Conservation (phyloP, 2,113 vertebrate genomes). For the Australoheros scitulus region DNA sequence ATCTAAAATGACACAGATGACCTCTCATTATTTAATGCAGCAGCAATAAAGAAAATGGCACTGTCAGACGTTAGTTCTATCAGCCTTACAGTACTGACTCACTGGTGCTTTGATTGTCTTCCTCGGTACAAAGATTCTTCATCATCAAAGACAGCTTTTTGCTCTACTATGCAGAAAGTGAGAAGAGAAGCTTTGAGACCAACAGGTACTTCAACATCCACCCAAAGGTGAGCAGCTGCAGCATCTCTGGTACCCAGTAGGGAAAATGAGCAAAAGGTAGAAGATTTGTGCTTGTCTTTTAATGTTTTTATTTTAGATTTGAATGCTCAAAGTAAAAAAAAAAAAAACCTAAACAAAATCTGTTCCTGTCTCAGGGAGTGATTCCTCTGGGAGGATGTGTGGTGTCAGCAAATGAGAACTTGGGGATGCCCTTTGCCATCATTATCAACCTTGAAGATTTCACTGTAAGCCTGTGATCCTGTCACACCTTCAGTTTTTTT, state of each 20-base stretch:
- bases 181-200: conserved; percentile 93
- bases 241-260: neutral
- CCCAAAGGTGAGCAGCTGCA: conserved; percentile 86
- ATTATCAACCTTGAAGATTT: conserved; percentile 94
- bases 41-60: neutral
- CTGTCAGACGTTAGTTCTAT: conserved; percentile 3
- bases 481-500: neutral
- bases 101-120: conserved; percentile 44
- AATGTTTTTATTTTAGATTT: neutral
- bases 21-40: neutral
- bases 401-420: conserved; percentile 88
- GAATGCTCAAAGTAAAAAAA: neutral
- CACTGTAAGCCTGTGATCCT: conserved; percentile 80
- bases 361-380: conserved; percentile 84
- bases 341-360: too few species aligned
- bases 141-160: conserved; percentile 98
- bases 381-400: conserved; percentile 94
- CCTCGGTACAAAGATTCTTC: conserved; percentile 86
- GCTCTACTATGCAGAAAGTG: conserved; percentile 94
- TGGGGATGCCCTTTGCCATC: conserved; percentile 94
- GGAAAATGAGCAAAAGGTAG: neutral
- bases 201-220: conserved; percentile 97
- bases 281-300: neutral
- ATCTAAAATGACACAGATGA: too few species aligned
- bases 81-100: conserved; percentile 30